Conservation (phyloP, 2,113 vertebrate species). For the Ancistrus triradiatus region DNA sequence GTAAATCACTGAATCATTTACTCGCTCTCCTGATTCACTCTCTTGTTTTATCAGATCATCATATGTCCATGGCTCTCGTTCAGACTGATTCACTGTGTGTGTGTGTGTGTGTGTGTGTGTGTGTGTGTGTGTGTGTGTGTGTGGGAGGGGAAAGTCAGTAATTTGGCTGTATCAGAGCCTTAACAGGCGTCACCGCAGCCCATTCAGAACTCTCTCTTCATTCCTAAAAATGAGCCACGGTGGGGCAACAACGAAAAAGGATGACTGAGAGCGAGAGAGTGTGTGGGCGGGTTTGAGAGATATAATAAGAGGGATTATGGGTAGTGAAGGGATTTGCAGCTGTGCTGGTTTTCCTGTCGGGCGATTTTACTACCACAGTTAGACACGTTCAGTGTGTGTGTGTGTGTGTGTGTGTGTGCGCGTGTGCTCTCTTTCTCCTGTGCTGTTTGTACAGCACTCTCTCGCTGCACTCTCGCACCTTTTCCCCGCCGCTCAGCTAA, state of each 20-base stretch:
- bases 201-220: slow-evolving; percentile 32
- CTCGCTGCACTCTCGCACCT: slow-evolving; percentile 39
- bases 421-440: too few relatives aligned
- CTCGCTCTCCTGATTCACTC: too few relatives aligned
- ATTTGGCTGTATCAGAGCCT: slow-evolving; percentile 14
- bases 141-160: slow-evolving; percentile 8
- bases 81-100: too few relatives aligned
- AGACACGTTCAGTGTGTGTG: not conserved
- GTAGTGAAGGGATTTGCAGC: slow-evolving; percentile 29
- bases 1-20: too few relatives aligned
- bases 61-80: too few relatives aligned
- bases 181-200: not conserved
- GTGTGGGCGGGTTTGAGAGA: slow-evolving; percentile 1
- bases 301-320: slow-evolving; percentile 38
- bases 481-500: slow-evolving; percentile 46
- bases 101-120: slow-evolving; percentile 5
- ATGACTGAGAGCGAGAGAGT: slow-evolving; percentile 7
- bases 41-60: too few relatives aligned
- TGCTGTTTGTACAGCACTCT: too few relatives aligned
- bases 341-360: slow-evolving; percentile 31
- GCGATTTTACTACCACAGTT: slow-evolving; percentile 26
- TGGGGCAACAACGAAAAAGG: slow-evolving; percentile 19
- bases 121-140: slow-evolving; percentile 15
- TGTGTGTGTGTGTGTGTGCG: not conserved
- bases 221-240: slow-evolving; percentile 29